Conservation (phyloP, 2,113 vertebrate genomes). For the Platysternon megacephalum region DNA sequence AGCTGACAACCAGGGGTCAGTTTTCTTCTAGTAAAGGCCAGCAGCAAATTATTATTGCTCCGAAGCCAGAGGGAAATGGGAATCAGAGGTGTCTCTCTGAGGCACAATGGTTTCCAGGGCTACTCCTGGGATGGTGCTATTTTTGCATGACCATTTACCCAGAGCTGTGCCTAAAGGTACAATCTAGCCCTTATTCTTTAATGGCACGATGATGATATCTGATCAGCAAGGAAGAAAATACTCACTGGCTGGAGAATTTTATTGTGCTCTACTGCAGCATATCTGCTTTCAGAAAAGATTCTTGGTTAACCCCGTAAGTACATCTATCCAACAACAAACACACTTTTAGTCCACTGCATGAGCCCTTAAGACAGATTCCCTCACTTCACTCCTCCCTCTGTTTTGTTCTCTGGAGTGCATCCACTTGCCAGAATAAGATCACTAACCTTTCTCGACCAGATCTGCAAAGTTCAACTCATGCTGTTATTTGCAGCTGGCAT, state of each 20-base stretch:
- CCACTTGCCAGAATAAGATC: background rate
- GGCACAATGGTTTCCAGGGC: background rate
- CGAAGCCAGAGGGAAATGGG: background rate
- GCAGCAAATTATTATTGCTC: background rate
- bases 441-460: background rate
- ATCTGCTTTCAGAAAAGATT: background rate
- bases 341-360: background rate
- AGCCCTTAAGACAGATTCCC: background rate
- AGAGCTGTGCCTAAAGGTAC: background rate
- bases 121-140: background rate
- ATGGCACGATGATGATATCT: background rate
- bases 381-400: background rate
- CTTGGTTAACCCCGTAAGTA: background rate
- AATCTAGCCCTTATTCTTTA: background rate
- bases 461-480: background rate
- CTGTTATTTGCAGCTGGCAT: background rate
- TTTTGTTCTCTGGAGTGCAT: background rate
- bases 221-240: background rate
- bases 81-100: background rate
- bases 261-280: background rate
- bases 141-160: background rate
- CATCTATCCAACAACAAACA: background rate
- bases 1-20: background rate
- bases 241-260: background rate
- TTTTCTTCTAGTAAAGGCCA: background rate